A percentile compares a stretch with the other conserved stretches of the same genome.
Conservation (phyloP, 2,888 invertebrate species). For the Amitus sp. region DNA sequence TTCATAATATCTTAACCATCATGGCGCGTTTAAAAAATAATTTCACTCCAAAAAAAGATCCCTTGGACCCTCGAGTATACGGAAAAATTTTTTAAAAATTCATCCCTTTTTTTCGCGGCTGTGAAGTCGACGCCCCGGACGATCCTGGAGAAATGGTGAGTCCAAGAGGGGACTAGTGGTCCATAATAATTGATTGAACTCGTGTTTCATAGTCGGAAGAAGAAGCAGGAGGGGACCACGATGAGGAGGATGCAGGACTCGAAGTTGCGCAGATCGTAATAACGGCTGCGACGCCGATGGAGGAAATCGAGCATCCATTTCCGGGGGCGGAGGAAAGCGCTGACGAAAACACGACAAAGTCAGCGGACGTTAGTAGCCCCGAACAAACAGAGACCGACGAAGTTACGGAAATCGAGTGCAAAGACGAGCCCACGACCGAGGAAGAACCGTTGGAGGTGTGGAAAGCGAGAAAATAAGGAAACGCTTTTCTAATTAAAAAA, state of each 20-base stretch:
- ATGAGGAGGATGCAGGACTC: conserved; percentile 73
- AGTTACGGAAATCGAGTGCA: conserved; percentile 42
- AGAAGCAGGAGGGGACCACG: conserved; percentile 21
- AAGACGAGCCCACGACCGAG: conserved; percentile 43
- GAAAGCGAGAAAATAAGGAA: too few relatives aligned
- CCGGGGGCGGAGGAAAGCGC: conserved; percentile 69
- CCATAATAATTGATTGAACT: too few relatives aligned
- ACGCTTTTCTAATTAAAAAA: background rate
- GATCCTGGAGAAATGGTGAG: conserved; percentile 58
- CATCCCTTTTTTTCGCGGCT: conserved; percentile 44
- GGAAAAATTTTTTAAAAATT: too few relatives aligned
- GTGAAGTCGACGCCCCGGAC: conserved; percentile 59
- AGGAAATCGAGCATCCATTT: conserved; percentile 84
- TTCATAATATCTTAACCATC: too few relatives aligned
- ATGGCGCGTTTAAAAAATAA: too few relatives aligned
- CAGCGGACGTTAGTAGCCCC: conserved; percentile 35
- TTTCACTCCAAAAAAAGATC: too few relatives aligned
- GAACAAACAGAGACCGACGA: conserved; percentile 25
- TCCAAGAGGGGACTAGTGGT: too few relatives aligned
- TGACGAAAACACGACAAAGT: conserved; percentile 37
- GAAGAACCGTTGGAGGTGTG: conserved; percentile 43
- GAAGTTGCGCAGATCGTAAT: conserved; percentile 92
- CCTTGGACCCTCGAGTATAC: too few relatives aligned
- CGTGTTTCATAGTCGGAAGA: conserved; percentile 32
- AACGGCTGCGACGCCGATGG: conserved; percentile 94